These are phyloP conservation scores for Melanostoma scalare DNA, from an alignment of 2,888 invertebrate genomes.

Conservation along the genomic window DNA sequence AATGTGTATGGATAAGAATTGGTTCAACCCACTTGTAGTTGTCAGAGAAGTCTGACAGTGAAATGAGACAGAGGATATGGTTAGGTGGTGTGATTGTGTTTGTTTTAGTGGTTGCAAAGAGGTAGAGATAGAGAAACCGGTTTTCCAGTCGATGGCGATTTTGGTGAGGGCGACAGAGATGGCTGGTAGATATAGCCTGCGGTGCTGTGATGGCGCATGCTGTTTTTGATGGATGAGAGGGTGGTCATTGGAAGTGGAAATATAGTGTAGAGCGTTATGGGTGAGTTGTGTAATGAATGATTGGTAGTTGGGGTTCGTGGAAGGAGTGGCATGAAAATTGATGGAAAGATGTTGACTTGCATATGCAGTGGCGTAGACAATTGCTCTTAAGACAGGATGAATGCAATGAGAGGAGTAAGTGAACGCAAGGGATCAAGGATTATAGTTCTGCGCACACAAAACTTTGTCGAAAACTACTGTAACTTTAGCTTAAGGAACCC, in stretches of 20 bases:
- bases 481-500: too few relatives aligned
- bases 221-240: conserved; percentile 43
- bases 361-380: conserved; percentile 49
- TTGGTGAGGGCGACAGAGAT: conserved; percentile 56
- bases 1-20: conserved; percentile 35
- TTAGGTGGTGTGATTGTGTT: conserved; percentile 18
- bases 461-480: too few relatives aligned
- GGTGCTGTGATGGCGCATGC: conserved; percentile 71
- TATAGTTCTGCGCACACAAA: too few relatives aligned
- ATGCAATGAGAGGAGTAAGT: not conserved
- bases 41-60: conserved; percentile 23
- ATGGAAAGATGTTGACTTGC: conserved; percentile 6
- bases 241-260: conserved; percentile 30
- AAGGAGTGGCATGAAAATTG: conserved; percentile 39
- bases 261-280: conserved; percentile 17
- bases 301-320: conserved; percentile 30
- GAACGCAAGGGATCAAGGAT: too few relatives aligned
- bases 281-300: conserved; percentile 19
- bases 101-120: conserved; percentile 28
- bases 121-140: conserved; percentile 53
- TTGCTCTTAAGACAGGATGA: not conserved
- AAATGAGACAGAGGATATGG: conserved; percentile 10
- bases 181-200: conserved; percentile 46
- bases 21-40: conserved; percentile 49
- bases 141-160: conserved; percentile 28